phyloP scores from a whole-genome alignment of 1,140 invertebrate genomes.

The Andricus grossulariae region DNA sequence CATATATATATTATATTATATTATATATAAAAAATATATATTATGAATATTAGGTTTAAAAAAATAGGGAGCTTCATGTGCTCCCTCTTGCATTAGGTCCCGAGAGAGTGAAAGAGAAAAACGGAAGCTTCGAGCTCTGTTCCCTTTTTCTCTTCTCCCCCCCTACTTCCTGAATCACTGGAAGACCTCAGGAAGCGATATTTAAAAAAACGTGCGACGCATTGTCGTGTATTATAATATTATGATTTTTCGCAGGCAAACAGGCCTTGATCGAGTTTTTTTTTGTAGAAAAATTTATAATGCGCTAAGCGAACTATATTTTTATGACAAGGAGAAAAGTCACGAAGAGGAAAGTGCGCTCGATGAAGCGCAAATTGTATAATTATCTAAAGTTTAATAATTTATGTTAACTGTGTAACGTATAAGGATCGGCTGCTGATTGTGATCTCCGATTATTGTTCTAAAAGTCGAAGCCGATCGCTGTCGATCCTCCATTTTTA shows the following conservation, averaged over 20 bases:
- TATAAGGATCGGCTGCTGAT: constrained; percentile 28
- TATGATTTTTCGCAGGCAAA: constrained; percentile 46
- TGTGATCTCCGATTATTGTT: constrained; percentile 28
- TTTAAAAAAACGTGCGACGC: constrained; percentile 15
- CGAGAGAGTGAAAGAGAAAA: constrained; percentile 23
- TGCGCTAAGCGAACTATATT: constrained; percentile 48
- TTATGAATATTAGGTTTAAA: constrained; percentile 50
- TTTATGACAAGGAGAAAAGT: constrained; percentile 41
- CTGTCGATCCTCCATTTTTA: constrained; percentile 15
- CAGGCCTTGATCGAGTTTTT: constrained; percentile 39
- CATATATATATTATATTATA: constrained; percentile 43
- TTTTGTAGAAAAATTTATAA: constrained; percentile 44
- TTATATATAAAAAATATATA: constrained; percentile 45
- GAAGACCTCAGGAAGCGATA: constrained; percentile 35
- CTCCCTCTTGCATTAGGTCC: constrained; percentile 2
- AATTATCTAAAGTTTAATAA: constrained; percentile 42
- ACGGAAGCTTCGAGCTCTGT: constrained; percentile 7
- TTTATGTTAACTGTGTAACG: constrained; percentile 36
- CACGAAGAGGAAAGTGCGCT: constrained; percentile 35
- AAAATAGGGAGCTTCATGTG: constrained; percentile 19
- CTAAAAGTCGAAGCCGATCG: constrained; percentile 10
- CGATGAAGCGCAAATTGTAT: constrained; percentile 38
- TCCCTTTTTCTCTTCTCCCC: not conserved
- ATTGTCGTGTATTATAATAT: constrained; percentile 34
- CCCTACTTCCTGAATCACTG: constrained; percentile 32